Conservation (phyloP, 2,113 vertebrate species). For the Riparia riparia region DNA sequence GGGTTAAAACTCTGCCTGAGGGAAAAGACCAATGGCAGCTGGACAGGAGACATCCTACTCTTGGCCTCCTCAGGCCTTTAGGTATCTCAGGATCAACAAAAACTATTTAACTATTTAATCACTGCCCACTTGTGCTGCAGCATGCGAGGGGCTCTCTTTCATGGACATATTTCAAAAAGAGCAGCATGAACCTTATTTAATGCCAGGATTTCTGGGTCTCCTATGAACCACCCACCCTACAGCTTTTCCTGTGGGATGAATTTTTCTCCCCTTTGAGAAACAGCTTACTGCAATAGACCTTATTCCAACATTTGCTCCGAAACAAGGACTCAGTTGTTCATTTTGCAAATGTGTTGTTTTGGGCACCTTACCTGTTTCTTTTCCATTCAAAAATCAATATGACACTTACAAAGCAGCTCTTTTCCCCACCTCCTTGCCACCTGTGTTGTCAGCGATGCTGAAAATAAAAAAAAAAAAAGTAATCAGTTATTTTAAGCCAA, state of each 20-base stretch:
- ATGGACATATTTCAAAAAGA: background rate
- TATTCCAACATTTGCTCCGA: background rate
- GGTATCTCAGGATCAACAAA: background rate
- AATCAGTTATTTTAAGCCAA: conserved; percentile 64
- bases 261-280: background rate
- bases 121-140: fast-evolving
- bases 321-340: background rate
- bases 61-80: background rate
- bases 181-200: background rate
- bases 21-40: background rate
- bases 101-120: background rate
- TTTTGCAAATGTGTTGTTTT: background rate
- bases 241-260: background rate
- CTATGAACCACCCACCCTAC: background rate
- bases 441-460: background rate
- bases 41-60: background rate
- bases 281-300: background rate
- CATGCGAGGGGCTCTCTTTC: fast-evolving
- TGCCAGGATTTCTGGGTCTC: background rate
- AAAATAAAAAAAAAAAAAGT: conserved; percentile 55
- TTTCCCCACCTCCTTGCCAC: background rate
- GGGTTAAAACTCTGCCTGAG: background rate
- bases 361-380: background rate
- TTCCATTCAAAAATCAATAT: conserved; percentile 31
- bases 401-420: background rate